Evolutionary conservation across 2,113 vertebrate species (phyloP).

Genomic region (Dinomys branickii): DNA sequence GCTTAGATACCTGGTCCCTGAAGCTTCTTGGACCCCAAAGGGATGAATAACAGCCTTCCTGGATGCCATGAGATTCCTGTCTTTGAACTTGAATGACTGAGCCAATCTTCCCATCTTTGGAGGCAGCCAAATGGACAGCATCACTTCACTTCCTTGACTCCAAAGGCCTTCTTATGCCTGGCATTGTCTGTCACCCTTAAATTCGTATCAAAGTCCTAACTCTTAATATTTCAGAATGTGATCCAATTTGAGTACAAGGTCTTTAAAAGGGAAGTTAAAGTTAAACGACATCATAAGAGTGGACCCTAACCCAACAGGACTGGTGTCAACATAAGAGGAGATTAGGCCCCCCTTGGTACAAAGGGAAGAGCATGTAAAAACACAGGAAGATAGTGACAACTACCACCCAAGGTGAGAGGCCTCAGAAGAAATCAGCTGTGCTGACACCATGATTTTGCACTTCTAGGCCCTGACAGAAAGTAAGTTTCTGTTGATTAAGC

Average conservation of each 20-base stretch:
- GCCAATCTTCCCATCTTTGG: background rate
- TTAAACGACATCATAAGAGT: background rate
- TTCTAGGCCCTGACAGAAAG: background rate
- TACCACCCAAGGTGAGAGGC: background rate
- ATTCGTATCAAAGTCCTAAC: background rate
- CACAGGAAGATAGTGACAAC: background rate
- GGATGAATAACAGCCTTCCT: background rate
- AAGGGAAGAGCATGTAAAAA: background rate
- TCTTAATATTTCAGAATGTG: background rate
- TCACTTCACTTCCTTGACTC: background rate
- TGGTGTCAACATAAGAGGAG: background rate
- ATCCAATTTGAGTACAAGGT: background rate
- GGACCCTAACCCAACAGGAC: background rate
- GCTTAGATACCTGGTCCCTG: background rate
- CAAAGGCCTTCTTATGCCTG: background rate
- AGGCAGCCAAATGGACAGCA: background rate
- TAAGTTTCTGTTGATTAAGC: background rate
- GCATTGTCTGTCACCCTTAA: background rate
- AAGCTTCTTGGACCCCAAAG: background rate
- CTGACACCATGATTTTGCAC: background rate
- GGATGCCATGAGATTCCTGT: background rate
- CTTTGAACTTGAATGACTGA: background rate
- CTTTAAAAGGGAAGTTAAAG: background rate
- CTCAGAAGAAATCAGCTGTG: background rate
- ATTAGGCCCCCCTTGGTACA: background rate